Conservation (phyloP, 2,113 vertebrate species). For the Vanacampus margaritifer region DNA sequence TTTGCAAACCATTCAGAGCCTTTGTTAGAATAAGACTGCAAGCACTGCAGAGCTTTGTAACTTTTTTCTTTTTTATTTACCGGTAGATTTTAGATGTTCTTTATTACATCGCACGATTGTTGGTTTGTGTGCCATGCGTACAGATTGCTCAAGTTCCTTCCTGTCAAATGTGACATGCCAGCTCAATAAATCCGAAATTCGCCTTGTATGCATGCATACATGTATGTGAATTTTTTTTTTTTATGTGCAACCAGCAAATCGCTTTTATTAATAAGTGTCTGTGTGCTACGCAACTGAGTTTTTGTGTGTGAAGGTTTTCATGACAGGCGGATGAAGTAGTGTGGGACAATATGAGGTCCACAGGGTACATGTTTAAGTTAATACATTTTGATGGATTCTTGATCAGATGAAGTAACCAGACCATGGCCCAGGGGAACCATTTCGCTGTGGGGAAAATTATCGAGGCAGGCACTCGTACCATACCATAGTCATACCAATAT, state of each 20-base stretch:
- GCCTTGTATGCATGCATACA: neutral
- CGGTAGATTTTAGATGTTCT: neutral
- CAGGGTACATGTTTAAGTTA: neutral
- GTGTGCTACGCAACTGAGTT: neutral
- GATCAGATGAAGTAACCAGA: too few species aligned
- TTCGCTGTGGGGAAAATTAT: too few species aligned
- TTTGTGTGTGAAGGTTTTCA: neutral
- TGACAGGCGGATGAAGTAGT: neutral
- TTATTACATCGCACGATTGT: neutral
- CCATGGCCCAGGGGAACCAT: too few species aligned
- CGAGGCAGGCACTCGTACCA: too few species aligned
- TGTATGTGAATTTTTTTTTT: neutral
- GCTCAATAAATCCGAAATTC: constrained; percentile 9
- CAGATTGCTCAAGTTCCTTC: neutral
- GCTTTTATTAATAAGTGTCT: neutral
- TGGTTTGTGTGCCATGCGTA: neutral
- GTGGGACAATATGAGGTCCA: too few species aligned
- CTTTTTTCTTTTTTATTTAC: neutral
- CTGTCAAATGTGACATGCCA: neutral
- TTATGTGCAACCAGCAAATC: neutral
- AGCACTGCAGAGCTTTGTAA: neutral
- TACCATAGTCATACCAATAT: too few species aligned
- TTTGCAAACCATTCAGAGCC: constrained; percentile 2
- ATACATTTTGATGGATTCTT: neutral
- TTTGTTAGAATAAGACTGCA: neutral